A percentile compares a stretch with the other conserved stretches of the same genome.
These are phyloP conservation scores for Mizuhopecten yessoensis DNA, from an alignment of 1,140 invertebrate species.

Conservation along the genomic window DNA sequence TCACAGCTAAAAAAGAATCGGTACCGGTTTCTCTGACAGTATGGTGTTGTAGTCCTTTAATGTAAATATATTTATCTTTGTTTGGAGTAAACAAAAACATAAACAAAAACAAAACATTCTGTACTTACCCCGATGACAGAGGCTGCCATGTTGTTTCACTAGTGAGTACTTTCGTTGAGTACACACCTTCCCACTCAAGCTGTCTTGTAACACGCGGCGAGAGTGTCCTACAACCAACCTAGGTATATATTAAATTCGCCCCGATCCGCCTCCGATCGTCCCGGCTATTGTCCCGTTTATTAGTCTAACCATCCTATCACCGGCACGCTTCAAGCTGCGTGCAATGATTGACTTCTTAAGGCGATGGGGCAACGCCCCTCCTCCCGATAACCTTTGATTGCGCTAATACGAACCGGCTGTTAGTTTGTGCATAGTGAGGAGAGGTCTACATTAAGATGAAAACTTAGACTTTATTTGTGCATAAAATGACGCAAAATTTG, in stretches of 20 bases:
- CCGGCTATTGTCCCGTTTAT: slow-evolving; percentile 23
- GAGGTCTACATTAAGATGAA: slow-evolving; percentile 5
- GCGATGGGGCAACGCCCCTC: slow-evolving; percentile 13
- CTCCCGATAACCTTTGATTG: background rate
- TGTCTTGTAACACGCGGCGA: slow-evolving; percentile 11
- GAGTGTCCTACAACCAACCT: background rate
- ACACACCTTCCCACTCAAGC: slow-evolving; percentile 5
- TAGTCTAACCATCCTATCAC: slow-evolving; percentile 29
- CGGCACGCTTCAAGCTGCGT: slow-evolving; percentile 30
- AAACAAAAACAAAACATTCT: too few species aligned
- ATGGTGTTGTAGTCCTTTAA: background rate
- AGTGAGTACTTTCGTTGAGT: background rate
- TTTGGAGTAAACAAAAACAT: background rate
- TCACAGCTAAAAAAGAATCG: background rate
- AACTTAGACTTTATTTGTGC: slow-evolving; percentile 10
- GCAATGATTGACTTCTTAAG: slow-evolving; percentile 23
- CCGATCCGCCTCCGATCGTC: slow-evolving; percentile 14
- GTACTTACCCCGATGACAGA: slow-evolving; percentile 21
- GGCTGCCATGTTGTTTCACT: background rate
- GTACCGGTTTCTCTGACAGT: background rate
- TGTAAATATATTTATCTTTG: background rate
- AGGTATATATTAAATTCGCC: slow-evolving; percentile 27
- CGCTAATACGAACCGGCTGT: background rate
- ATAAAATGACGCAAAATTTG: slow-evolving; percentile 27
- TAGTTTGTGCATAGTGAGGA: slow-evolving; percentile 4